Conservation (phyloP, 2,113 vertebrate genomes). For the Amphiprion ocellaris region DNA sequence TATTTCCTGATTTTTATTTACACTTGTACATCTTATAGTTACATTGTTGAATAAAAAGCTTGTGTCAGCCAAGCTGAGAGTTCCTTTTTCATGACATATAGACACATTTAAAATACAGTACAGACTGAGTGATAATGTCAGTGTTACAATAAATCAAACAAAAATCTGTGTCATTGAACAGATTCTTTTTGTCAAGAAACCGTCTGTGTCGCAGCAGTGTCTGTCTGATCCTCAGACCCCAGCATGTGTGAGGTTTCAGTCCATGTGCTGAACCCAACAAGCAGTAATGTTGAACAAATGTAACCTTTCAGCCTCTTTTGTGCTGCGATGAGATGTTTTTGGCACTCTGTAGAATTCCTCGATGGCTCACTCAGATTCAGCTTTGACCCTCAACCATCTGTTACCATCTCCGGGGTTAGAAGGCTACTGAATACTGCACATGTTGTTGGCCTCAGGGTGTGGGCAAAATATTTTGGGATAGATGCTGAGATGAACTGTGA, state of each 20-base stretch:
- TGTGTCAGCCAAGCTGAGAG: background rate
- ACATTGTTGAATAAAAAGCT: background rate
- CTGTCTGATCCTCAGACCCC: slow-evolving; percentile 43
- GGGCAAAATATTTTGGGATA: slow-evolving; percentile 38
- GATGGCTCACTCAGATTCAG: slow-evolving; percentile 12
- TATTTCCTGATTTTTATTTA: background rate
- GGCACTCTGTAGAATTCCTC: slow-evolving; percentile 52
- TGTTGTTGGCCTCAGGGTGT: slow-evolving; percentile 60
- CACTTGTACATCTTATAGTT: background rate
- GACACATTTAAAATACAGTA: background rate
- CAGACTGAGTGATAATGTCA: background rate
- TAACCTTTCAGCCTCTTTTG: slow-evolving; percentile 65
- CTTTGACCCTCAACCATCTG: slow-evolving; percentile 57
- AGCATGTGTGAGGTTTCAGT: slow-evolving; percentile 64
- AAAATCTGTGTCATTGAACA: slow-evolving; percentile 4
- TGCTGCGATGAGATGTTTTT: slow-evolving; percentile 59
- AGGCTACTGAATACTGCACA: slow-evolving; percentile 50
- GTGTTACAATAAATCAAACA: background rate
- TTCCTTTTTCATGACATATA: background rate
- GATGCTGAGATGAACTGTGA: slow-evolving; percentile 42
- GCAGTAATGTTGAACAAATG: slow-evolving; percentile 75
- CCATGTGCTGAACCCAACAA: slow-evolving; percentile 46
- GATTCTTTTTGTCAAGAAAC: slow-evolving; percentile 36
- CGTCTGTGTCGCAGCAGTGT: slow-evolving; percentile 4
- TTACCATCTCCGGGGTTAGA: slow-evolving; percentile 51